Base-by-base conservation (phyloP, 1,140 invertebrate genomes). In the Drosophila nasuta region DNA sequence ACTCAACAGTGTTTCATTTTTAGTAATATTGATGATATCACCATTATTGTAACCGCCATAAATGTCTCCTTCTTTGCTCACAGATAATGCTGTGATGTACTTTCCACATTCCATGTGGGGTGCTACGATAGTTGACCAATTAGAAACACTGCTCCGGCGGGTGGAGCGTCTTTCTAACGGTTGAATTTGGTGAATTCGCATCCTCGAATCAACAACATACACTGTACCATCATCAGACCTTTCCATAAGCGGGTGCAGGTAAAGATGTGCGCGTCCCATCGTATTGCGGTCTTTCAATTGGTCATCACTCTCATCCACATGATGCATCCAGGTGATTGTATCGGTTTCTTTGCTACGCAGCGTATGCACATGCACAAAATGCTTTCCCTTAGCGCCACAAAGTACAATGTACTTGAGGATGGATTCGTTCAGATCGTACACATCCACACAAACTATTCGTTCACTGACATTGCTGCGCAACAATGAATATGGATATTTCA, bases 401-500 rank as follows among this genome's bases (percentile, higher is more conserved):
- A 91, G 48, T 3, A 92, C 72, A 15, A 92, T 79, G 28, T 92
- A 92, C 63, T 92, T 91, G 30, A 70, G 79, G 3, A 65, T 59
- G 1, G 77, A 51, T 49, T 77, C 64, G 10, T 35, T 64, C 2
- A 92, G 17, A 48, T 77, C 52, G 43, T 82, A 91, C 5, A 92
- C 66, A 65, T 92, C 92, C 41, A 92, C 65, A 35, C 91, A 91
- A 3, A 70, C 65, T 35, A 92, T 91, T 2, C 76, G 63, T 17
- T 92, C 91, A 54, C 91, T 92, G 8, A 92, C 74, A 72, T 83
- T 92, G 56, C 86, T 91, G 1, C 78, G 76, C 17, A 91, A 60
- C 1, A 88, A 67, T 13, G 67, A 43, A 11, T 71, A 20, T 0
- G 65, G 71, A 1, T n/a, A 45, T 3, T 58, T 57, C 0, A 90